Base-by-base conservation (phyloP, 2,797 vertebrate species). In the Trichosurus vulpecula region DNA sequence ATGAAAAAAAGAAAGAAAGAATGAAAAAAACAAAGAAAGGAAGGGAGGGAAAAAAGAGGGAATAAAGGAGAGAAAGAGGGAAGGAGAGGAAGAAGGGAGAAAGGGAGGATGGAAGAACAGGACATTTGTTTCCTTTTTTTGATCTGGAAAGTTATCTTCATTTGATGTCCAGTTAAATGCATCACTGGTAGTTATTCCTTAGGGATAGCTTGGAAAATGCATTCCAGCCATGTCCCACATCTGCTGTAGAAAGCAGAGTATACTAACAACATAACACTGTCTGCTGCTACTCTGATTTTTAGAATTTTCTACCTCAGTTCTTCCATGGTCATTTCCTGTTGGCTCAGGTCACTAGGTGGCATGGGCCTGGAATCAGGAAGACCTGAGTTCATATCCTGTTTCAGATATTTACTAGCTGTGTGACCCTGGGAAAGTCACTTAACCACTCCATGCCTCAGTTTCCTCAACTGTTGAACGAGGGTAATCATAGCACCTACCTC, bases 161-260 rank as follows among this genome's bases (percentile, higher is more conserved):
- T 97, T 97, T 97, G 90, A 96, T 97, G 96, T 91, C 91, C 81
- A 91, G 96, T 96, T 96, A 98, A 97, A 98, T 97, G 96, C 98
- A 98, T 98, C 96, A 94, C 96, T 97, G 96, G 98, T 98, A 98
- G 95, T 95, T 97, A 97, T 95, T 98, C 97, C 97, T 97, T 81
- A 96, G 96, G 95, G 98, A 97, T 97, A 96, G 94, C 96, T 97
- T 97, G 95, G 96, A 97, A 98, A 98, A 98, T 95, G 25, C 94
- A 97, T 94, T 93, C 96, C 93, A 96, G 96, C 92, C 91, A 97
- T 96, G 96, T 56, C n/a, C 97, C 95, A 95, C 96, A 96, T 98
- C 96, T 97, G 97, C 66, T 95, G 95, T 96, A 94, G 90, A 98
- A 97, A 92, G 94, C 95, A 96, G 54, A 96, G 96, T 16, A 91